phyloP scores from a whole-genome alignment of 1,140 invertebrate genomes.

The Belonocnema kinseyi region DNA sequence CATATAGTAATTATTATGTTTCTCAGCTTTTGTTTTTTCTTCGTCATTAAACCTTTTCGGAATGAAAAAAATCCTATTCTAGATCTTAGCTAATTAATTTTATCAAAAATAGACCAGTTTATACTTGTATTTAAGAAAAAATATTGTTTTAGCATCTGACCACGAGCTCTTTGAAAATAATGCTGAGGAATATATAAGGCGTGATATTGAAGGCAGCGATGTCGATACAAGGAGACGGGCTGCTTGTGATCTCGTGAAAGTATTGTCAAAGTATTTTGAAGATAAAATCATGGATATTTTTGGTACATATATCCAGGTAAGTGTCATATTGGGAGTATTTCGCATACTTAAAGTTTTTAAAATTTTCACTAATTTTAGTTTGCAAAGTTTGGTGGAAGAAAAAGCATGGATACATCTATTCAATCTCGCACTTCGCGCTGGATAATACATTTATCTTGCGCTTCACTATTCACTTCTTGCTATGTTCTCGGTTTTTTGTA shows the following conservation, averaged over 20 bases:
- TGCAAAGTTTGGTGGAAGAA: background rate
- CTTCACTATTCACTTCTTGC: too few relatives aligned
- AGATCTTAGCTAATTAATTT: too few relatives aligned
- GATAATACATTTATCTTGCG: too few relatives aligned
- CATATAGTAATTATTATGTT: too few relatives aligned
- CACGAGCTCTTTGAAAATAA: slow-evolving; percentile 98
- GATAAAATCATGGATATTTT: slow-evolving; percentile 94
- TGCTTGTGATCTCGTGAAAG: slow-evolving; percentile 96
- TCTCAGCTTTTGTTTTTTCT: too few relatives aligned
- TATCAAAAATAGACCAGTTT: background rate
- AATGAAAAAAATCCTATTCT: too few relatives aligned
- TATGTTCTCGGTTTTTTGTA: too few relatives aligned
- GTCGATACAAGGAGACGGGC: slow-evolving; percentile 95
- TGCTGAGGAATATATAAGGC: slow-evolving; percentile 97
- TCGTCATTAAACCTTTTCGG: too few relatives aligned
- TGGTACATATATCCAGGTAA: slow-evolving; percentile 87
- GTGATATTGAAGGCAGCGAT: slow-evolving; percentile 99
- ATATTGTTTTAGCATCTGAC: slow-evolving; percentile 84
- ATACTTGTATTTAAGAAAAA: too few relatives aligned
- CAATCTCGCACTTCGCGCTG: too few relatives aligned
- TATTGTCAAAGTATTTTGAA: slow-evolving; percentile 92
- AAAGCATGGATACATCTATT: background rate
- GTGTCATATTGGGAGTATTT: background rate
- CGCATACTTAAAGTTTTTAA: slow-evolving; percentile 23
- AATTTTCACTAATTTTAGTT: slow-evolving; percentile 9